Evolutionary conservation across 2,888 invertebrate species (phyloP), one percentile per base, ranked within the genome.

Genomic region (Limnephilus auricula): DNA sequence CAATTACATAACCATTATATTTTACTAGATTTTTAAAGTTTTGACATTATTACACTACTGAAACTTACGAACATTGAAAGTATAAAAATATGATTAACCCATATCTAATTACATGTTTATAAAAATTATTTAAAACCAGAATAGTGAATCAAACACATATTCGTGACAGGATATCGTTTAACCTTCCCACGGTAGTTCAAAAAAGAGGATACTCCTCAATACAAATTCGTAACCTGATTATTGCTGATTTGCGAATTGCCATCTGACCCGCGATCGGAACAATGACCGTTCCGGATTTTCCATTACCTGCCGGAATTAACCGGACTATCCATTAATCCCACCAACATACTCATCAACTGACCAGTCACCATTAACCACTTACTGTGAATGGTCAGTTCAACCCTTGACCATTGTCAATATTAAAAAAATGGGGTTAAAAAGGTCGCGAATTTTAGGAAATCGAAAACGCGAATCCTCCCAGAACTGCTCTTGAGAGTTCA

Each of bases 381-480:
- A 80, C 80, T 32, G 31, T 13, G 15, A 32, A 31, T 31, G 80
- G 80, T 80, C 80, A 80, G 80, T 80, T 80, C 13, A 65, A n/a
- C 65, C 65, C 65, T 32, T 80, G 80, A 80, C 80, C 80, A 32
- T 32, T 80, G 80, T 31, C 80, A 80, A n/a, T n/a, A 9, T 25
- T 65, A 9, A 65, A 65, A 80, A 80, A 80, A 80, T 80, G 18
- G 80, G 80, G 80, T 65, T n/a, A 25, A 65, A 65, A 65, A 65
- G 65, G n/a, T n/a, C 25, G 65, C 65, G 25, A 65, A n/a, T 65
- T 65, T 65, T 65, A n/a, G n/a, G 25, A 2, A 65, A 65, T 25
- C 25, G n/a, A 65, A 18, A 18, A 25, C n/a, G 65, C 65, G 25
- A 65, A n/a, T 65, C 25, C 65, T 25, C 25, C 65, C n/a, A 65